Evolutionary conservation across 2,113 vertebrate genomes (phyloP).

Genomic region (Meriones unguiculatus): DNA sequence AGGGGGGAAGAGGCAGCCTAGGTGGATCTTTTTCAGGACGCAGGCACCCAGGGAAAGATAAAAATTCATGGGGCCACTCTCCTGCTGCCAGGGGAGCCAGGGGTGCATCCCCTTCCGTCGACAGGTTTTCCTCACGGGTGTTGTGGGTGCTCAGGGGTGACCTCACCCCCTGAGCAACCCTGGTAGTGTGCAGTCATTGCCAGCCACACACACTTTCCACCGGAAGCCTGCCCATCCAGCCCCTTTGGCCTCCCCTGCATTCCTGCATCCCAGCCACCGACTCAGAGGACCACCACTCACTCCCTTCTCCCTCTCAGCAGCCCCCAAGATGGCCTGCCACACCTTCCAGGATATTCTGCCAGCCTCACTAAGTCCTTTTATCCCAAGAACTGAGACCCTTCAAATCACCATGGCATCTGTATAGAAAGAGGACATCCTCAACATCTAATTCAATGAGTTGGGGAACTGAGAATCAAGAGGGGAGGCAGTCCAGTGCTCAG

Average conservation of each 20-base stretch:
- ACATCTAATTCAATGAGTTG: neutral
- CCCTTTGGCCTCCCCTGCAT: neutral
- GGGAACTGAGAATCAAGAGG: neutral
- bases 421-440: neutral
- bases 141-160: neutral
- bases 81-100: neutral
- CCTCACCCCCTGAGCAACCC: neutral
- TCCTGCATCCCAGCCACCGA: neutral
- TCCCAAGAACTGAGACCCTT: neutral
- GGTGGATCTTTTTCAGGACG: neutral
- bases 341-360: neutral
- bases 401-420: neutral
- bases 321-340: neutral
- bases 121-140: neutral
- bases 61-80: no score
- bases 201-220: neutral
- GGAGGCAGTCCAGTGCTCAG: neutral
- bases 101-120: rapidly evolving
- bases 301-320: neutral
- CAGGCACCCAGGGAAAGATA: neutral
- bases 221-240: rapidly evolving
- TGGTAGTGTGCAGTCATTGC: no score
- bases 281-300: neutral
- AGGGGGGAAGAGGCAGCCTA: no score
- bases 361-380: neutral